A percentile compares a stretch with the other conserved stretches of the same genome.
phyloP scores from a whole-genome alignment of 2,888 invertebrate species.

The Oligia fasciuncula region DNA sequence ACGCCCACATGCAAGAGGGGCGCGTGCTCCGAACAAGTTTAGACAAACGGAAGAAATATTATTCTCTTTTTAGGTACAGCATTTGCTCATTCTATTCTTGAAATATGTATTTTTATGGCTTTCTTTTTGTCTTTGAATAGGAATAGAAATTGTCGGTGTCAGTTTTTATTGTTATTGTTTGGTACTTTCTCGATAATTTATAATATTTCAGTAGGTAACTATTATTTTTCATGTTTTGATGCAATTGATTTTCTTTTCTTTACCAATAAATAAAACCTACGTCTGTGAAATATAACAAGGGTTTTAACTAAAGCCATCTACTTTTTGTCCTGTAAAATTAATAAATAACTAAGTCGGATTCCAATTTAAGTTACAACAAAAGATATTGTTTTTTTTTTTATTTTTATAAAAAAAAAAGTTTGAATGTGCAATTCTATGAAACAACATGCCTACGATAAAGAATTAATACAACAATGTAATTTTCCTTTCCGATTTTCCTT shows the following conservation, averaged over 20 bases:
- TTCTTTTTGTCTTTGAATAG: slow-evolving; percentile 55
- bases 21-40: slow-evolving; percentile 89
- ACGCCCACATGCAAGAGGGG: slow-evolving; percentile 78
- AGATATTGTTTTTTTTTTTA: neutral
- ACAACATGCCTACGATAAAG: neutral
- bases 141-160: slow-evolving; percentile 40
- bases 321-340: neutral
- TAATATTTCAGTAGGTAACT: slow-evolving; percentile 17
- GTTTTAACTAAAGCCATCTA: neutral
- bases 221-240: slow-evolving; percentile 5
- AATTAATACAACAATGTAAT: slow-evolving; percentile 8
- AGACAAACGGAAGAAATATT: slow-evolving; percentile 90
- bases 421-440: neutral
- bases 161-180: slow-evolving; percentile 27
- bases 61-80: slow-evolving; percentile 88
- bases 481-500: slow-evolving; percentile 23
- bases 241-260: neutral
- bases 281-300: neutral
- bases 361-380: neutral
- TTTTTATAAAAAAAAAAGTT: neutral
- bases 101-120: slow-evolving; percentile 66
- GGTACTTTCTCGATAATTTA: slow-evolving; percentile 23
- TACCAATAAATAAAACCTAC: neutral
- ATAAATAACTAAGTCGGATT: neutral
- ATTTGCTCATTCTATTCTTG: slow-evolving; percentile 79